Conservation (phyloP, 2,797 vertebrate species). For the Crenichthys baileyi region DNA sequence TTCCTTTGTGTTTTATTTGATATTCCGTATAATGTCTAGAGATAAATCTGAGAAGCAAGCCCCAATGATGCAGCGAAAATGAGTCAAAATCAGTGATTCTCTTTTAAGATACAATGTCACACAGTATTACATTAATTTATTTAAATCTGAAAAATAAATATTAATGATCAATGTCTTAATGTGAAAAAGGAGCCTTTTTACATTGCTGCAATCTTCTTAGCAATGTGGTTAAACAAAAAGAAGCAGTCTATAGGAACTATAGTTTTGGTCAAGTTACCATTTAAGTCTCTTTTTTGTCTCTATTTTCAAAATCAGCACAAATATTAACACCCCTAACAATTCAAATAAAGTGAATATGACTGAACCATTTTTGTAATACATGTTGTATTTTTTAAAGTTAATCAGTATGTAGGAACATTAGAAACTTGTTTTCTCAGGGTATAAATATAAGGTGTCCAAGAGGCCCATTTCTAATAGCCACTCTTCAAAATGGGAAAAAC, state of each 20-base stretch:
- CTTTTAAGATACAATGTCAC: conserved; percentile 13
- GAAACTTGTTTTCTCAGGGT: no score
- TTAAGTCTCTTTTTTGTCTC: no score
- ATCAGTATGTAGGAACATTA: no score
- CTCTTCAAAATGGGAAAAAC: no score
- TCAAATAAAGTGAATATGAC: no score
- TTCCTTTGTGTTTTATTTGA: conserved; percentile 47
- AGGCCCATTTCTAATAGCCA: no score
- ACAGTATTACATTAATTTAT: neutral
- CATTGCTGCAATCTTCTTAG: neutral
- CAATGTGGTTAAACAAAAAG: neutral
- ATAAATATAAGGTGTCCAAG: no score
- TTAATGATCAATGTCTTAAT: neutral
- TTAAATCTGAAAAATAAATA: conserved; percentile 1
- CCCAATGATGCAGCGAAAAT: conserved; percentile 31
- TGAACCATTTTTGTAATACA: no score
- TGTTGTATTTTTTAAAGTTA: no score
- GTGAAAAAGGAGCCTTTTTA: neutral
- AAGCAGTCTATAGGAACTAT: neutral
- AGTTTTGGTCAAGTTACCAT: neutral
- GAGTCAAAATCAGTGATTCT: conserved; percentile 14
- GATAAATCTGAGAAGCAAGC: conserved; percentile 45
- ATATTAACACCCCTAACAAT: no score
- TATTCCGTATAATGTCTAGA: conserved; percentile 47
- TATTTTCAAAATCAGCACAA: no score